These are phyloP conservation scores for Noturus placidus DNA, from an alignment of 2,113 vertebrate genomes.

Conservation along the genomic window DNA sequence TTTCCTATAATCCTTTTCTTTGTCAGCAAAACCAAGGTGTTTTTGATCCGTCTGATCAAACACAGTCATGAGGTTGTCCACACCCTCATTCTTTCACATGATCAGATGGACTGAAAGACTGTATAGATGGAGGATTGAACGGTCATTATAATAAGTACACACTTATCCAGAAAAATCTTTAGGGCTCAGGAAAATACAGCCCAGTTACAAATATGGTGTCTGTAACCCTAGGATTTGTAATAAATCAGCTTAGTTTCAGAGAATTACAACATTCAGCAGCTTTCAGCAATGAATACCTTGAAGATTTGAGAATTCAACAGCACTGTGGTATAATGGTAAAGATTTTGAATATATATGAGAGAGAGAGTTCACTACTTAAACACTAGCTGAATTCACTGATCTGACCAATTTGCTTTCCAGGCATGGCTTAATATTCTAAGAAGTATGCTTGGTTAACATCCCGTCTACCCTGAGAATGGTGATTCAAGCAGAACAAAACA, in stretches of 20 bases:
- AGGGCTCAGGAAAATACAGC: neutral
- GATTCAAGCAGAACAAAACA: neutral
- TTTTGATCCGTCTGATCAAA: conserved; percentile 7
- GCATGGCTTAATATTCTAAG: neutral
- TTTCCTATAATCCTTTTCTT: neutral
- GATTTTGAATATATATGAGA: neutral
- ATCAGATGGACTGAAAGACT: neutral
- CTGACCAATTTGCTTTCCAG: neutral
- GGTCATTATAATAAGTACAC: neutral
- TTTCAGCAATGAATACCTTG: neutral
- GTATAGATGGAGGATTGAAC: neutral
- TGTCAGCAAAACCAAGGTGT: neutral
- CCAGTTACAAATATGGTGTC: neutral
- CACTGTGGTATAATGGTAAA: neutral
- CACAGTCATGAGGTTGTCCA: conserved; percentile 15
- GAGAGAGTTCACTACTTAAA: too few species aligned
- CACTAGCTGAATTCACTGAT: neutral
- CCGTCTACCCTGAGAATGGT: too few species aligned
- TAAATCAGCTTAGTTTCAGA: neutral
- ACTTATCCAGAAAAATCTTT: neutral
- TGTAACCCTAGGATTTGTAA: neutral
- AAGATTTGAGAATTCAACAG: neutral
- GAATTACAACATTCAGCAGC: neutral
- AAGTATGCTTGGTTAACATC: neutral
- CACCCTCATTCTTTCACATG: neutral